phyloP scores from a whole-genome alignment of 1,140 invertebrate species.

The Radopholus similis region DNA sequence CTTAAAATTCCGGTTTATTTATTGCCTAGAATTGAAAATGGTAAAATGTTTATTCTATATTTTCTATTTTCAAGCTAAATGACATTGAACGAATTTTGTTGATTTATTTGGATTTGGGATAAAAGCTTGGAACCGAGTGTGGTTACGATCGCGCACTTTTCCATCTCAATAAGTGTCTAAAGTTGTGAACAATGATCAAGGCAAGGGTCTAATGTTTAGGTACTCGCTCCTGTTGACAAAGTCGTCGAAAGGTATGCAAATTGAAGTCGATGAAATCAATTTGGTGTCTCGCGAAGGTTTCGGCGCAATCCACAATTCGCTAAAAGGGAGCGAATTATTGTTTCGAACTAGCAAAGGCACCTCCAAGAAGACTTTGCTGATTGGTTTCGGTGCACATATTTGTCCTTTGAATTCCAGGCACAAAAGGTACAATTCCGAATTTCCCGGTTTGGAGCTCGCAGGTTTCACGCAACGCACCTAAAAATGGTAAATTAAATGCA shows the following conservation, averaged over 20 bases:
- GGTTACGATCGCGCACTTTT: slow-evolving; percentile 12
- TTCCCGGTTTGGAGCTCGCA: slow-evolving; percentile 33
- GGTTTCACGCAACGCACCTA: slow-evolving; percentile 21
- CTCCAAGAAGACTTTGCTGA: background rate
- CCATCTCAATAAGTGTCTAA: slow-evolving; percentile 11
- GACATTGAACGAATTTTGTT: background rate
- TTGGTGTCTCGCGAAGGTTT: slow-evolving; percentile 19
- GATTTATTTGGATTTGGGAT: background rate
- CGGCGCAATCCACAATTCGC: slow-evolving; percentile 18
- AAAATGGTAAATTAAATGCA: background rate
- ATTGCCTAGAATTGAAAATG: no score
- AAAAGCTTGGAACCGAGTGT: background rate
- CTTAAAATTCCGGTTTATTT: background rate
- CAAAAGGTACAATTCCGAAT: slow-evolving; percentile 34
- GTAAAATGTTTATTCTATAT: no score
- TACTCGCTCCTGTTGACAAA: slow-evolving; percentile 24
- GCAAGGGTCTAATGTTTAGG: background rate
- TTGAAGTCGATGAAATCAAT: slow-evolving; percentile 32
- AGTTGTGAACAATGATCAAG: background rate
- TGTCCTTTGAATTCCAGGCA: slow-evolving; percentile 24
- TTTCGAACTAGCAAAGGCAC: slow-evolving; percentile 1
- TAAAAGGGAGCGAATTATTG: slow-evolving; percentile 4
- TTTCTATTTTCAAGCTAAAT: no score
- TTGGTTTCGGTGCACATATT: background rate
- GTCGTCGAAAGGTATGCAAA: slow-evolving; percentile 23